These are phyloP conservation scores for Synanthedon tipuliformis DNA, from an alignment of 2,888 invertebrate genomes.

Conservation along the genomic window DNA sequence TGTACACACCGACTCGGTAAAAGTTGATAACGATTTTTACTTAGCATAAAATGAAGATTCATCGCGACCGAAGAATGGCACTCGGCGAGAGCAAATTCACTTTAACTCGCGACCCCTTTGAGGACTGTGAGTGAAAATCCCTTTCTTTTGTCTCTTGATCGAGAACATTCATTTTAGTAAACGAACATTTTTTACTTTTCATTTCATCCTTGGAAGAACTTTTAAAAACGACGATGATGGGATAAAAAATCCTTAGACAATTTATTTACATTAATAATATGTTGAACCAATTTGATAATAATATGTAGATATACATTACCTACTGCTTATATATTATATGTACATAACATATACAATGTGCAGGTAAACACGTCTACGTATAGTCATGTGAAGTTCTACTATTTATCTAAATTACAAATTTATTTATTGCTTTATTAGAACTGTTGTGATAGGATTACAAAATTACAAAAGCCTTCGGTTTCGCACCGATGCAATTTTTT, in stretches of 20 bases:
- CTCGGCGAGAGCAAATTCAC: slow-evolving; percentile 12
- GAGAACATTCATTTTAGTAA: not conserved
- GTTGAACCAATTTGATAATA: too few relatives aligned
- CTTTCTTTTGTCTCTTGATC: slow-evolving; percentile 1
- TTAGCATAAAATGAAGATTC: slow-evolving; percentile 13
- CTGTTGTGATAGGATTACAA: too few relatives aligned
- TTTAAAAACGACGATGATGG: not conserved
- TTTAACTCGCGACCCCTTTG: slow-evolving; percentile 6
- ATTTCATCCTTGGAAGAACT: not conserved
- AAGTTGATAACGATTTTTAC: slow-evolving; percentile 7
- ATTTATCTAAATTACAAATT: too few relatives aligned
- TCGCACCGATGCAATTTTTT: too few relatives aligned
- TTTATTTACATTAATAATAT: too few relatives aligned
- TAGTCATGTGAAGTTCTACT: too few relatives aligned
- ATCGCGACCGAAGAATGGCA: slow-evolving; percentile 2
- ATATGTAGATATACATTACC: too few relatives aligned
- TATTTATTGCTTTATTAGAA: too few relatives aligned
- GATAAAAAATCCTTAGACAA: not conserved
- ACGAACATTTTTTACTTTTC: not conserved
- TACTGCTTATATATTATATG: too few relatives aligned
- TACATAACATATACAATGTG: too few relatives aligned
- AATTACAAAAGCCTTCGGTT: too few relatives aligned
- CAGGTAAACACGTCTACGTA: too few relatives aligned
- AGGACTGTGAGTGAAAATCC: slow-evolving; percentile 6
- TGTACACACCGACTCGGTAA: not conserved